Conservation (phyloP, 2,113 vertebrate species). For the Eclectus roratus region DNA sequence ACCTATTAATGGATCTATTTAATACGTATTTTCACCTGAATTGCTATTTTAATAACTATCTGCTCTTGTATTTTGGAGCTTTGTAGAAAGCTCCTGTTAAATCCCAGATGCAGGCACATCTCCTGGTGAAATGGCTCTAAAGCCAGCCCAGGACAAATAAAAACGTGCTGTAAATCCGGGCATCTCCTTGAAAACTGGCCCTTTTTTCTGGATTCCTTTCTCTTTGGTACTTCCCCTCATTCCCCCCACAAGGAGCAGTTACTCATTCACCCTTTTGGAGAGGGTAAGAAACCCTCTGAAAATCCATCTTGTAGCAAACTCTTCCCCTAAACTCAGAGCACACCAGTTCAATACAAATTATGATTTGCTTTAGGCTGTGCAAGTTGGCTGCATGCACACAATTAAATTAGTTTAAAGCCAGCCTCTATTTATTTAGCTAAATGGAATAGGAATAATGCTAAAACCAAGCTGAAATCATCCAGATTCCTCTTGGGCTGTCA, state of each 20-base stretch:
- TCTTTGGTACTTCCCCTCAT: not conserved
- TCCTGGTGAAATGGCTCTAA: not conserved
- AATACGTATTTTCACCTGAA: not conserved
- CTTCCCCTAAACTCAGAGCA: not conserved
- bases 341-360: not conserved
- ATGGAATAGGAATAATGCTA: constrained; percentile 24
- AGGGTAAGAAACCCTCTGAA: not conserved
- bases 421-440: constrained; percentile 43
- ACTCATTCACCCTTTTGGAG: not conserved
- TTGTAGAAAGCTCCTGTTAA: not conserved
- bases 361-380: constrained; percentile 4
- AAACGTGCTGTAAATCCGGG: not conserved
- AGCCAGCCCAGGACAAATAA: not conserved
- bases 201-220: not conserved
- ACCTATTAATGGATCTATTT: not conserved
- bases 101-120: not conserved
- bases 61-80: not conserved
- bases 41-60: not conserved
- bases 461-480: not conserved
- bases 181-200: not conserved
- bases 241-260: not conserved
- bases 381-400: not conserved
- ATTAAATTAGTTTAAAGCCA: constrained; percentile 22
- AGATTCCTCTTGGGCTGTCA: not conserved
- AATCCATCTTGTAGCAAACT: not conserved